Percentiles rank a stretch among this genome's conserved stretches.
Conservation (phyloP, 1,140 invertebrate genomes). For the Drosophila kanapiae region DNA sequence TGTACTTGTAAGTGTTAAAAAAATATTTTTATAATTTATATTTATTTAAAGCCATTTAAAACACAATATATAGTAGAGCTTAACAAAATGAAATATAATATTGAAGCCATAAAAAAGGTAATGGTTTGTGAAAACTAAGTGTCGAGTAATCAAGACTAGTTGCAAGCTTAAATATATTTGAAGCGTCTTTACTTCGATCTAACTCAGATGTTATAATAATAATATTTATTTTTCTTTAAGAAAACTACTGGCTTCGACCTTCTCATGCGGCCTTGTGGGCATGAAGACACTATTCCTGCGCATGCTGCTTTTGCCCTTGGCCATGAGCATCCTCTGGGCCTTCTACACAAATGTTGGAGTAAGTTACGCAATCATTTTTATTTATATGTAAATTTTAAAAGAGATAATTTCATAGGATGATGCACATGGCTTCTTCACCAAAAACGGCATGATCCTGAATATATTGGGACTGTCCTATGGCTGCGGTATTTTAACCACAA, state of each 20-base stretch:
- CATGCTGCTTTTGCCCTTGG: conserved; percentile 91
- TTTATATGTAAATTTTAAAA: neutral
- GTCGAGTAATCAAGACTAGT: too few relatives aligned
- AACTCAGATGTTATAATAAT: neutral
- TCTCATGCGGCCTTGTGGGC: conserved; percentile 91
- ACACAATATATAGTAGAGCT: too few relatives aligned
- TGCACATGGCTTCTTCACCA: conserved; percentile 91
- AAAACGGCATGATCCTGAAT: conserved; percentile 93
- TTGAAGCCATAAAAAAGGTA: neutral
- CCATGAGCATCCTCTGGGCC: conserved; percentile 91
- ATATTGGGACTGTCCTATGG: conserved; percentile 92
- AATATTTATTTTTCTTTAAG: conserved; percentile 85
- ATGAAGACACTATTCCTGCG: conserved; percentile 90
- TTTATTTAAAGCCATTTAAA: neutral
- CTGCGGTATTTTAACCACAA: conserved; percentile 92
- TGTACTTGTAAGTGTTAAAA: conserved; percentile 90
- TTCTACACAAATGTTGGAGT: conserved; percentile 92
- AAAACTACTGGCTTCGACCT: conserved; percentile 90
- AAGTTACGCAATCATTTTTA: conserved; percentile 28
- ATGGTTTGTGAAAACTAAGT: neutral
- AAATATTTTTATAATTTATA: neutral
- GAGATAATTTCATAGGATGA: conserved; percentile 86
- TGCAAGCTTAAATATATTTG: too few relatives aligned
- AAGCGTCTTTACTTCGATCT: too few relatives aligned
- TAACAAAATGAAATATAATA: too few relatives aligned